These are phyloP conservation scores for Muricea muricata DNA, from an alignment of 92 coral and sea anemone species.

Conservation along the genomic window DNA sequence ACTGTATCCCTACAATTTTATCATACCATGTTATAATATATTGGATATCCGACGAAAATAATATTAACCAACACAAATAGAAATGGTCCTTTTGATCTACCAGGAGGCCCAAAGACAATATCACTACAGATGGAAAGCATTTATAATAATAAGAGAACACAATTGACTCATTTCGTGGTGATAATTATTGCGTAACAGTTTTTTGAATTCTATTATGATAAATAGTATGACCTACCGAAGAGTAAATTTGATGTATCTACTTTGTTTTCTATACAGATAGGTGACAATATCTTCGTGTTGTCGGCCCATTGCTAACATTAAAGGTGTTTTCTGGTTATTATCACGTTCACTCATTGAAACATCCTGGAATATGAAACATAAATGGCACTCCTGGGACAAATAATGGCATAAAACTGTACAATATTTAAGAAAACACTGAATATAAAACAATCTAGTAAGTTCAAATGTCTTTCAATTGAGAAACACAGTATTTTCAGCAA, in stretches of 20 bases:
- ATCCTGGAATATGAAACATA: conserved; percentile 63
- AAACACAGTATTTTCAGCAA: too few species aligned
- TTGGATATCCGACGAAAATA: conserved; percentile 92
- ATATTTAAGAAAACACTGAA: too few species aligned
- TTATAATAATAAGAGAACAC: neutral
- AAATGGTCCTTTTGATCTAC: conserved; percentile 82
- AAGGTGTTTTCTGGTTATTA: conserved; percentile 87
- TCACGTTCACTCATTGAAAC: conserved; percentile 76
- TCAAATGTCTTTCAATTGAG: neutral
- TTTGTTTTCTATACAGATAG: conserved; percentile 78
- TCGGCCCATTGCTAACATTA: conserved; percentile 89
- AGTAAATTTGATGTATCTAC: conserved; percentile 80
- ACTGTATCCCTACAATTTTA: neutral
- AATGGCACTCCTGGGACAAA: neutral
- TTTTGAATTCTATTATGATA: neutral
- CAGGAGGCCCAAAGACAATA: conserved; percentile 97
- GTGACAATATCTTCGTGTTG: conserved; percentile 83
- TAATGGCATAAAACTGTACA: too few species aligned
- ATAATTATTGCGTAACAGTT: too few species aligned
- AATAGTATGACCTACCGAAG: conserved; percentile 67
- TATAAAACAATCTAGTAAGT: too few species aligned
- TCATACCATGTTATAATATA: conserved; percentile 86
- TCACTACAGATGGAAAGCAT: conserved; percentile 69
- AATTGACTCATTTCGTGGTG: too few species aligned
- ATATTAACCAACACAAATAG: conserved; percentile 81